Percentiles rank a stretch among this genome's conserved stretches.
These are phyloP conservation scores for Drosophila sproati DNA, from an alignment of 1,140 invertebrate species.

Conservation along the genomic window DNA sequence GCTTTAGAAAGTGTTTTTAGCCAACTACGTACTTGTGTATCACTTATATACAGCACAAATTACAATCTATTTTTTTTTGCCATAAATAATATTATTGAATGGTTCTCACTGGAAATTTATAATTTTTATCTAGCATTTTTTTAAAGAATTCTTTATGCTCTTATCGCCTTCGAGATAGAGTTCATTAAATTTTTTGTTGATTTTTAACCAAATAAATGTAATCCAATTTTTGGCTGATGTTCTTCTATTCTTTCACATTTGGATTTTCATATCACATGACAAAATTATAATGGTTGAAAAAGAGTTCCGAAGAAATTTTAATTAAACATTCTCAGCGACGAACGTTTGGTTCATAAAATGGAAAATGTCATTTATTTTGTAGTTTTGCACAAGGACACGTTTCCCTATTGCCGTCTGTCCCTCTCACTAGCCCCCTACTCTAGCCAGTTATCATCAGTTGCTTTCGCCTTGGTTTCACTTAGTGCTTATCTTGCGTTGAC, in stretches of 20 bases:
- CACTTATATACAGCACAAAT: not conserved
- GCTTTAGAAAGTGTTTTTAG: not conserved
- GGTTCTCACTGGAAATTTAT: no score
- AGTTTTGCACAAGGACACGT: constrained; percentile 20
- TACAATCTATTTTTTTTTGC: not conserved
- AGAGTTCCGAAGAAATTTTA: constrained; percentile 49
- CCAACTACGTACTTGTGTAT: not conserved
- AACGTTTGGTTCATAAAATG: not conserved
- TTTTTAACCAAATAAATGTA: not conserved
- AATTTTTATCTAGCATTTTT: no score
- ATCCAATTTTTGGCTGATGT: not conserved
- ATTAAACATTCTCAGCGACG: constrained; percentile 54
- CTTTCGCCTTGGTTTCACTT: constrained; percentile 48
- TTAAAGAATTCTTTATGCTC: no score
- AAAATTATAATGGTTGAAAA: constrained; percentile 30
- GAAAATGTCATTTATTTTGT: constrained; percentile 52
- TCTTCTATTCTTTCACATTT: constrained; percentile 28
- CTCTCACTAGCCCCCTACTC: not conserved
- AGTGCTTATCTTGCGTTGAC: constrained; percentile 77
- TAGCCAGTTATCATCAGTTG: constrained; percentile 36
- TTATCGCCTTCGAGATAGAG: no score
- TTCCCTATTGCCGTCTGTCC: not conserved
- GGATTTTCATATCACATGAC: constrained; percentile 30
- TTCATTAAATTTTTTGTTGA: no score
- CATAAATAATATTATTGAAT: no score